These are phyloP conservation scores for Neoaliturus tenellus DNA, from an alignment of 2,888 invertebrate species.

Conservation along the genomic window DNA sequence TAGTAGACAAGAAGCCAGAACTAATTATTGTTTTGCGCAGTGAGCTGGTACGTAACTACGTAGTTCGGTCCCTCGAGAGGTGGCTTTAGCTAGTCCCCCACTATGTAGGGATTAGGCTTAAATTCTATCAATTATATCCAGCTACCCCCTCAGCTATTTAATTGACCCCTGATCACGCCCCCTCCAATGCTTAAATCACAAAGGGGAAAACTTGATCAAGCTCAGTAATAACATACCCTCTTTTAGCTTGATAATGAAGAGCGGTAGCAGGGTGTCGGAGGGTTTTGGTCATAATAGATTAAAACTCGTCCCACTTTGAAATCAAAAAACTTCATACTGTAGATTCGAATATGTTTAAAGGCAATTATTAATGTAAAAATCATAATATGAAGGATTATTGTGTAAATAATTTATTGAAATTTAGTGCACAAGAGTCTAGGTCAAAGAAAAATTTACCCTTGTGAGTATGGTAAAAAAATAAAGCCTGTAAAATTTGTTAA, in stretches of 20 bases:
- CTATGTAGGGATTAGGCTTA: slow-evolving; percentile 13
- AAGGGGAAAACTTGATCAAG: neutral
- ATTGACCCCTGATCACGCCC: slow-evolving; percentile 30
- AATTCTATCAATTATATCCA: slow-evolving; percentile 14
- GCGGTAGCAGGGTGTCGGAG: neutral
- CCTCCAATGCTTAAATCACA: neutral
- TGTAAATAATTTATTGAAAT: no score
- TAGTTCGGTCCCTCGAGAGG: neutral
- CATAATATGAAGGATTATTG: no score
- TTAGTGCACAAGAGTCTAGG: no score
- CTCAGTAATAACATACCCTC: neutral
- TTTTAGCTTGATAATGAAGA: neutral
- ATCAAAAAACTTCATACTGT: no score
- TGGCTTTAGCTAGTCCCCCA: neutral
- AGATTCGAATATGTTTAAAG: no score
- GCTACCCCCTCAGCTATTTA: neutral
- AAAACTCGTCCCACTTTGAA: no score
- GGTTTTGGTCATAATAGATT: neutral
- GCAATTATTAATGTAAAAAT: no score
- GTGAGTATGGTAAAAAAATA: no score
- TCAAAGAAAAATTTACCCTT: no score
- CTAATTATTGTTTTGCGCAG: neutral
- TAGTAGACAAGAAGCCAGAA: no score
- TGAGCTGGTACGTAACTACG: neutral
- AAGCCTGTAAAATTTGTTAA: no score